Evolutionary conservation across 2,797 vertebrate genomes (phyloP).

Genomic region (Benthosema pterotum): DNA sequence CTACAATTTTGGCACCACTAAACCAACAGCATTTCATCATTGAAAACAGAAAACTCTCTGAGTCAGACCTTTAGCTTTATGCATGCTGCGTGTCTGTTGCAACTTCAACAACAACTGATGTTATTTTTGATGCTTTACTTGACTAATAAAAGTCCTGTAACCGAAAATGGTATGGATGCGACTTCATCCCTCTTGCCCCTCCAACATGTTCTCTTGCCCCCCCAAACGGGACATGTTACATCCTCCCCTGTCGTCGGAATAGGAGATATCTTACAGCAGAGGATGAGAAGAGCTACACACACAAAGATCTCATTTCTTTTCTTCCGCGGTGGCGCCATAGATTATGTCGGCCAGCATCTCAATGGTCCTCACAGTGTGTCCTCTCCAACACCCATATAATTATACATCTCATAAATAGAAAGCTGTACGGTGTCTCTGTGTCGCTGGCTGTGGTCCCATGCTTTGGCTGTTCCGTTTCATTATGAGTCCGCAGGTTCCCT

Average conservation of each 20-base stretch:
- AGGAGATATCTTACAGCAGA: not conserved
- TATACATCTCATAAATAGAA: slow-evolving; percentile 52
- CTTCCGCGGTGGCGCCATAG: slow-evolving; percentile 36
- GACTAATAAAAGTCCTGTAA: too few species aligned
- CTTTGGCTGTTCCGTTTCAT: slow-evolving; percentile 34
- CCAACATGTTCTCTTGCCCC: too few species aligned
- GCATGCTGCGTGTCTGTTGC: too few species aligned
- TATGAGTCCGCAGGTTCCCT: slow-evolving; percentile 27
- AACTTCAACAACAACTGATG: too few species aligned
- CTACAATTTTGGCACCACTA: too few species aligned
- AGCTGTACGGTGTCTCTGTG: slow-evolving; percentile 37
- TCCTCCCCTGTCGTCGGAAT: not conserved
- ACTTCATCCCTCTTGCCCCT: too few species aligned
- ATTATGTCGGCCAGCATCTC: slow-evolving; percentile 64
- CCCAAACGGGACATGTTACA: too few species aligned
- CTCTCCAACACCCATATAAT: slow-evolving; percentile 35
- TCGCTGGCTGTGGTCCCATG: slow-evolving; percentile 41
- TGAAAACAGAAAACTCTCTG: too few species aligned
- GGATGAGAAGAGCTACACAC: slow-evolving; percentile 42
- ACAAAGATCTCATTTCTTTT: slow-evolving; percentile 62
- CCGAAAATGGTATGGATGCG: too few species aligned
- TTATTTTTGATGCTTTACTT: too few species aligned
- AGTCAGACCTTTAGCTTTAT: too few species aligned
- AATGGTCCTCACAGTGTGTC: slow-evolving; percentile 54
- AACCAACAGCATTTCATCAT: too few species aligned